Base-by-base conservation (phyloP, 1,140 invertebrate species). In the Micrasema minimum region DNA sequence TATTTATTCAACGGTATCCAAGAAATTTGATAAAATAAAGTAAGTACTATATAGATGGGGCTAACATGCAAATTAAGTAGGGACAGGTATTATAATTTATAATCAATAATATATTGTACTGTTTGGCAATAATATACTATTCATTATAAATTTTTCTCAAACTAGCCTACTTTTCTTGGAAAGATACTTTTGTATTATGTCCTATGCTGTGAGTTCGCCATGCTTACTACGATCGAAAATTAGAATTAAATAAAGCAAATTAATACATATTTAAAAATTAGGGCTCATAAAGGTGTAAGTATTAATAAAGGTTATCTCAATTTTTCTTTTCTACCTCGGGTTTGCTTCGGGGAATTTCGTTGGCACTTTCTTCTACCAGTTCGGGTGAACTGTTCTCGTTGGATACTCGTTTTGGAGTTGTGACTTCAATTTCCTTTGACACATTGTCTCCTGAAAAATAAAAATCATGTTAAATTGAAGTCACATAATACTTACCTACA, bases 311-410 rank as follows among this genome's bases (percentile, higher is more conserved):
- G 20, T 62, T 16, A 51, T 50, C 26, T 71, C 69, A 72, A 66
- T 66, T 59, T 75, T 75, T 43, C 66, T 72, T 41, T 45, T 75
- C 74, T 75, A 75, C 74, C 74, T 75, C 74, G 31, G 48, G 41
- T 61, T 69, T 61, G n/a, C 46, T 66, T 18, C 43, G 59, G 11
- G 74, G 74, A 45, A 75, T 75, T 53, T 75, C 74, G 46, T 75
- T 75, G 3, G 61, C 59, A 18, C 48, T 71, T 11, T 71, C 69
- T 45, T 69, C 57, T n/a, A 67, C 37, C 12, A 70, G 46, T 31
- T 75, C 74, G 26, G 70, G 69, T 2, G 74, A 75, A 53, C 62
- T 45, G 5, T 61, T 53, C 41, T 66, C 67, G 3, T 46, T 69
- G 3, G 26, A 11, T 35, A 35, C 31, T 18, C 35, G 35, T 18